A percentile compares a stretch with the other conserved stretches of the same genome.
Evolutionary conservation across 2,797 vertebrate genomes (phyloP).

Genomic region (Syngnathus acus): DNA sequence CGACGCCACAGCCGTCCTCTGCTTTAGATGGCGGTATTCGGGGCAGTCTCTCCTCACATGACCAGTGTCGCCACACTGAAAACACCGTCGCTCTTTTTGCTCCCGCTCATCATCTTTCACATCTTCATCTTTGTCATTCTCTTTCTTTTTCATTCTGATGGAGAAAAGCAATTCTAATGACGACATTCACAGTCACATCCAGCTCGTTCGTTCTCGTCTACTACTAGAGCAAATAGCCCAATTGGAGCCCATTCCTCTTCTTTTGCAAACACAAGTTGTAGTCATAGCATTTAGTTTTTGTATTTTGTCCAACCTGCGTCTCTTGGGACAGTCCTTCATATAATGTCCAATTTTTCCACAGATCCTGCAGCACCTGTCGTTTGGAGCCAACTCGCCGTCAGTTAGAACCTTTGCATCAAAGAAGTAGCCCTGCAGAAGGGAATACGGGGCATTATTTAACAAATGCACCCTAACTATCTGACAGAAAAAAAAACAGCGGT

Average conservation of each 20-base stretch:
- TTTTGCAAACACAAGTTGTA: not conserved
- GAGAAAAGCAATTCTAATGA: not conserved
- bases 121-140: slow-evolving; percentile 89
- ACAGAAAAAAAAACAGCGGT: too few relatives aligned
- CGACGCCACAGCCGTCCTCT: slow-evolving; percentile 67
- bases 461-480: too few relatives aligned
- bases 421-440: slow-evolving; percentile 83
- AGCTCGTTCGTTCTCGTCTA: too few relatives aligned
- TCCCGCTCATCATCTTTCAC: slow-evolving; percentile 88
- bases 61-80: slow-evolving; percentile 92
- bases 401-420: slow-evolving; percentile 96
- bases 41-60: slow-evolving; percentile 94
- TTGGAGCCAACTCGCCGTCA: slow-evolving; percentile 93
- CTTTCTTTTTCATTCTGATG: slow-evolving; percentile 91
- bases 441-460: too few relatives aligned
- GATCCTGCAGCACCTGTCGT: slow-evolving; percentile 94
- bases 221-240: too few relatives aligned
- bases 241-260: not conserved
- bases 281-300: not conserved
- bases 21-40: slow-evolving; percentile 86
- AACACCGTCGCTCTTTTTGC: slow-evolving; percentile 88
- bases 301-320: slow-evolving; percentile 76
- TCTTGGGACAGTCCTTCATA: slow-evolving; percentile 98
- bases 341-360: slow-evolving; percentile 99
- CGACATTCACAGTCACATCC: too few relatives aligned